Conservation (phyloP, 2,888 invertebrate genomes). For the Zonitis immaculata region DNA sequence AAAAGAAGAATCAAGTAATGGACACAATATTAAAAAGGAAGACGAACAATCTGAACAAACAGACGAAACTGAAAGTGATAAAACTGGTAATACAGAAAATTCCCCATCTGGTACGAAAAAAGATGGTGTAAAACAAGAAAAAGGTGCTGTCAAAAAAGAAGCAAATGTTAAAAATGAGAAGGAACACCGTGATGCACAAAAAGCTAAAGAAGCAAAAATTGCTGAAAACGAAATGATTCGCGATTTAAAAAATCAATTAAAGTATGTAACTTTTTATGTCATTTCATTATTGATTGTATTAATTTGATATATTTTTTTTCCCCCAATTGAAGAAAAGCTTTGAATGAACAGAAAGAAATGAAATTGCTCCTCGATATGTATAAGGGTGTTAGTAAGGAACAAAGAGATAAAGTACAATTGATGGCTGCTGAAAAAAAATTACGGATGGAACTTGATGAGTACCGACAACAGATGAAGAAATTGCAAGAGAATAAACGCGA, state of each 20-base stretch:
- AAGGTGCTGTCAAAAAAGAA: slow-evolving; percentile 57
- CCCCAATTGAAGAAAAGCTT: slow-evolving; percentile 76
- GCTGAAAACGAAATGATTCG: slow-evolving; percentile 73
- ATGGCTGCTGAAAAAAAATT: slow-evolving; percentile 94
- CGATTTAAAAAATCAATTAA: slow-evolving; percentile 86
- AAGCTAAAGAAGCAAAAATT: slow-evolving; percentile 60
- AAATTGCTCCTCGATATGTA: slow-evolving; percentile 94
- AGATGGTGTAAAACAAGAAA: slow-evolving; percentile 51
- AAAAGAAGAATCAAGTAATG: slow-evolving; percentile 43
- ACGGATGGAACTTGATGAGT: slow-evolving; percentile 83
- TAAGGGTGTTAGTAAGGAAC: slow-evolving; percentile 95
- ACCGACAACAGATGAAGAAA: slow-evolving; percentile 79
- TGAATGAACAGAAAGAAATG: slow-evolving; percentile 92
- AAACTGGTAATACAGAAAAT: slow-evolving; percentile 40
- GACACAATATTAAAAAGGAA: slow-evolving; percentile 46
- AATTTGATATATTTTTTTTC: too few species aligned
- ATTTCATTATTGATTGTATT: slow-evolving; percentile 4
- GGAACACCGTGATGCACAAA: slow-evolving; percentile 58
- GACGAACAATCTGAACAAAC: slow-evolving; percentile 46
- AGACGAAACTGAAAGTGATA: slow-evolving; percentile 50
- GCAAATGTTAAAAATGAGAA: slow-evolving; percentile 59
- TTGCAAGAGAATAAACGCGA: slow-evolving; percentile 90
- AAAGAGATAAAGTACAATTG: slow-evolving; percentile 90
- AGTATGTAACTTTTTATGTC: slow-evolving; percentile 56
- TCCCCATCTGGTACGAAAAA: slow-evolving; percentile 57